Evolutionary conservation across 2,797 vertebrate genomes (phyloP).

Genomic region (Hozukius guyotensis): DNA sequence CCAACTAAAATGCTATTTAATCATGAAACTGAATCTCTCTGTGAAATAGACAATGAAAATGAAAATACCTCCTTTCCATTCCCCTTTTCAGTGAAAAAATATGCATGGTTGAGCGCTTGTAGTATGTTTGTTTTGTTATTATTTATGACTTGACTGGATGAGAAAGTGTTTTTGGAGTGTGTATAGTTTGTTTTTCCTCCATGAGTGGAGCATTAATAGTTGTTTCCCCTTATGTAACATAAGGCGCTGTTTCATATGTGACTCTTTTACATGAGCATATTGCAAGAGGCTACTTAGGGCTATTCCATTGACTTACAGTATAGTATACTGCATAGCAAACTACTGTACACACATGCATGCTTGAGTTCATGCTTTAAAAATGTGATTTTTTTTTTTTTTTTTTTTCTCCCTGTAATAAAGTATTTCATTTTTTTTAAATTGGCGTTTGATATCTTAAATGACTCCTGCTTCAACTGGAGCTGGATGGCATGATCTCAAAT

Average conservation of each 20-base stretch:
- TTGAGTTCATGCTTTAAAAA: constrained; percentile 48
- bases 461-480: not conserved
- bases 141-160: constrained; percentile 66
- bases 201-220: constrained; percentile 2
- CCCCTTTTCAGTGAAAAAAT: constrained; percentile 10
- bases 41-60: constrained; percentile 16
- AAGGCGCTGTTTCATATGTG: constrained; percentile 38
- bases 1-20: not conserved
- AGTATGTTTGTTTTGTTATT: constrained; percentile 41
- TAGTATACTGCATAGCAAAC: constrained; percentile 40
- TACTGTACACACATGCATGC: constrained; percentile 69
- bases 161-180: constrained; percentile 18
- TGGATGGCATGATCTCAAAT: not conserved
- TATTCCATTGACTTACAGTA: constrained; percentile 26
- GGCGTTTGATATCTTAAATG: not conserved
- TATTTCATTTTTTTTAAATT: constrained; percentile 32
- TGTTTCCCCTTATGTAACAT: constrained; percentile 7
- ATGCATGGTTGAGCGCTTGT: constrained; percentile 40
- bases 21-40: constrained; percentile 3
- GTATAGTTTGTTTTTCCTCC: constrained; percentile 11
- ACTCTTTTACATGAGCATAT: constrained; percentile 40
- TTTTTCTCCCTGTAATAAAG: constrained; percentile 54
- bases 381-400: constrained; percentile 29
- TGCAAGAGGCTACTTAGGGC: constrained; percentile 47
- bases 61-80: constrained; percentile 39